A percentile compares a stretch with the other conserved stretches of the same genome.
Conservation (phyloP, 2,888 invertebrate species). For the Chloroclystis v-ata region DNA sequence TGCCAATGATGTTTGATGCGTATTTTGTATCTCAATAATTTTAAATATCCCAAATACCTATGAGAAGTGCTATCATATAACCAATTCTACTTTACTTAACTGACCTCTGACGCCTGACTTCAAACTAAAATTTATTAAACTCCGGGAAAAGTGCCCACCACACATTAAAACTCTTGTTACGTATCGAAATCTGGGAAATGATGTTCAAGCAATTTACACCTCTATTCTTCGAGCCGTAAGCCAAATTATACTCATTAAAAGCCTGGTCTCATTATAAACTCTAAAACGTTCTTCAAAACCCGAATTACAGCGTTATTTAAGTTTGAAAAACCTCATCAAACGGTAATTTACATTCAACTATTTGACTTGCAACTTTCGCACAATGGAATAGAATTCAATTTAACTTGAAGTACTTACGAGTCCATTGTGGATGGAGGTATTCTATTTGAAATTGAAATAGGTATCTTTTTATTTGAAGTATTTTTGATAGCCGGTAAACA, state of each 20-base stretch:
- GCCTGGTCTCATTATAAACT: neutral
- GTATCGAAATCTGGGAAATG: neutral
- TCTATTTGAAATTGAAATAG: constrained; percentile 18
- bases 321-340: constrained; percentile 2
- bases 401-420: constrained; percentile 10
- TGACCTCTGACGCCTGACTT: too few relatives aligned
- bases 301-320: neutral
- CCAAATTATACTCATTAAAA: too few relatives aligned
- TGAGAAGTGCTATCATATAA: too few relatives aligned
- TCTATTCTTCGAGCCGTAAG: too few relatives aligned
- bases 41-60: too few relatives aligned
- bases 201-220: neutral
- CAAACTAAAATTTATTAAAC: too few relatives aligned
- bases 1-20: too few relatives aligned
- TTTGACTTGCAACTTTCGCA: constrained; percentile 1
- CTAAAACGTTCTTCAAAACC: neutral
- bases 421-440: constrained; percentile 5
- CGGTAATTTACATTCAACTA: neutral
- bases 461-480: too few relatives aligned
- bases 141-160: too few relatives aligned
- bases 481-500: neutral
- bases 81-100: too few relatives aligned
- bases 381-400: constrained; percentile 14
- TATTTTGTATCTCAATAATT: too few relatives aligned
- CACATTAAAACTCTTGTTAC: too few relatives aligned